phyloP scores from a whole-genome alignment of 2,888 invertebrate species.

The Epinotia brunnichana region DNA sequence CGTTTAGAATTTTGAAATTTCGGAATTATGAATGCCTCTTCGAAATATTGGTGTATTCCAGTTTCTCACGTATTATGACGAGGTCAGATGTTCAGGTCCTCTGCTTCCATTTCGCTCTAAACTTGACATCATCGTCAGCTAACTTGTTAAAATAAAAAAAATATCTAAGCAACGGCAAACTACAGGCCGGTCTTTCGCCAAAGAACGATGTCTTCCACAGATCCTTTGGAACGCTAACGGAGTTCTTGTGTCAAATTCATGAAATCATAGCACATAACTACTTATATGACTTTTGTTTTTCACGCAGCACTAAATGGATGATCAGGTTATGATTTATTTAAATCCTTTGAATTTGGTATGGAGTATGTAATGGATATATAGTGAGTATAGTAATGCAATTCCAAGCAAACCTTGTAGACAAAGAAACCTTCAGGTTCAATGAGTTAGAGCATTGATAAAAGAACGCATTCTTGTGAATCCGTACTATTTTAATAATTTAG shows the following conservation, averaged over 20 bases:
- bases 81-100: background rate
- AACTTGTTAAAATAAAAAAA: background rate
- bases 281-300: slow-evolving; percentile 43
- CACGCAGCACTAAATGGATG: slow-evolving; percentile 51
- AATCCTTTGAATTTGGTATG: background rate
- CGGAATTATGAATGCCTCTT: too few species aligned
- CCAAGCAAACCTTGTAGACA: too few species aligned
- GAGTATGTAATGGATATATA: too few species aligned
- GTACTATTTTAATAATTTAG: too few species aligned
- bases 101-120: background rate
- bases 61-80: background rate
- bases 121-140: background rate
- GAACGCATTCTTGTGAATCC: too few species aligned
- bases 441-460: too few species aligned
- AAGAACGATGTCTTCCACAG: background rate
- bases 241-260: background rate
- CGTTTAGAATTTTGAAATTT: too few species aligned
- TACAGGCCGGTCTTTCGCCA: too few species aligned
- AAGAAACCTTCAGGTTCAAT: too few species aligned
- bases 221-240: background rate
- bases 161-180: too few species aligned
- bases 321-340: slow-evolving; percentile 44
- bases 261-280: background rate
- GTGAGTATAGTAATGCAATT: too few species aligned
- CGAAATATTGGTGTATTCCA: too few species aligned